Conservation (phyloP, 2,113 vertebrate species). For the Peucedramus taeniatus region DNA sequence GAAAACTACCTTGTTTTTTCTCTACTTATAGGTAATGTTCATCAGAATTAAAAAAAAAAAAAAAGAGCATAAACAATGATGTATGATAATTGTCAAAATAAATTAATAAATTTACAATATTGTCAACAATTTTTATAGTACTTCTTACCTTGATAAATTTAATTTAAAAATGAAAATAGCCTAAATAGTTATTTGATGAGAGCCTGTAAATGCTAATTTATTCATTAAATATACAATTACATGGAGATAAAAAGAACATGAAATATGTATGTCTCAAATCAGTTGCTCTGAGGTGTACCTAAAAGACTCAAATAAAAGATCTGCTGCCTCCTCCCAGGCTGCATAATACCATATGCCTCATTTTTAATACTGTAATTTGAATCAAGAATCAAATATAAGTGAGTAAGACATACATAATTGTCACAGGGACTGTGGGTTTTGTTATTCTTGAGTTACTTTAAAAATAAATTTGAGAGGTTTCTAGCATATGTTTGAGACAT, state of each 20-base stretch:
- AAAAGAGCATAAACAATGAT: not conserved
- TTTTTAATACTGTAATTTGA: not conserved
- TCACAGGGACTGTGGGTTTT: not conserved
- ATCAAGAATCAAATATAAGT: not conserved
- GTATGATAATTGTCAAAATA: not conserved
- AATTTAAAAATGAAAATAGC: not conserved
- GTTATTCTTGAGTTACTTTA: not conserved
- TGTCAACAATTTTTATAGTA: not conserved
- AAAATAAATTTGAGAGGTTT: not conserved
- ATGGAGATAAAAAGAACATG: not conserved
- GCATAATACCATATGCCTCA: not conserved
- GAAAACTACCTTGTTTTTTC: not conserved
- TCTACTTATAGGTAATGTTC: not conserved
- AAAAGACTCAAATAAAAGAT: not conserved
- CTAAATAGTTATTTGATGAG: not conserved
- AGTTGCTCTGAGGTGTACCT: not conserved
- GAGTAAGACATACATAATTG: not conserved
- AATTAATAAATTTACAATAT: not conserved
- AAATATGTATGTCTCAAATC: not conserved
- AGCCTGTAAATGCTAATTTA: not conserved
- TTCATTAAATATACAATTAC: not conserved
- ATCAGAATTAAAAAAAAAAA: not conserved
- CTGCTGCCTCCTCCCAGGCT: not conserved
- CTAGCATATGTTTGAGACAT: not conserved
- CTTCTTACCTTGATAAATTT: not conserved